Percentiles rank a stretch among this genome's conserved stretches.
Evolutionary conservation across 2,113 vertebrate genomes (phyloP).

Genomic region (Elephantulus edwardii): DNA sequence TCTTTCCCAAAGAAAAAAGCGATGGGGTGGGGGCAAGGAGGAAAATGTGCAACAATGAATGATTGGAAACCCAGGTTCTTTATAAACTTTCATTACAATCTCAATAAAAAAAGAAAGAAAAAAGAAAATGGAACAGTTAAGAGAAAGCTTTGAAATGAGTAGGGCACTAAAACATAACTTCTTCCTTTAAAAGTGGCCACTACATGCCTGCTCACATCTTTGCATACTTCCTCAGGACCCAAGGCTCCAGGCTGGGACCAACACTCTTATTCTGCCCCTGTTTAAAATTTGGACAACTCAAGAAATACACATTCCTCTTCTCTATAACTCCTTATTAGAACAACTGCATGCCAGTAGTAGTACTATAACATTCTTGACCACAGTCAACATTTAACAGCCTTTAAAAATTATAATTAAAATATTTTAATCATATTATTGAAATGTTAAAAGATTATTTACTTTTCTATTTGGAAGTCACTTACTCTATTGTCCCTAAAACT

Average conservation of each 20-base stretch:
- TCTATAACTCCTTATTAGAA: not conserved
- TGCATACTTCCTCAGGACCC: not conserved
- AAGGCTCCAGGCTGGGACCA: not conserved
- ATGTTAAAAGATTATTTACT: conserved; percentile 15
- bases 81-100: no score
- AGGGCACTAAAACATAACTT: not conserved
- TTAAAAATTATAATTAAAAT: conserved; percentile 47
- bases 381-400: not conserved
- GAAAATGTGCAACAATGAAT: no score
- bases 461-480: conserved; percentile 56
- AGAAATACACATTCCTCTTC: not conserved
- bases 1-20: no score
- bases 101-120: no score
- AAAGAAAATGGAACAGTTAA: no score
- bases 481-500: not conserved
- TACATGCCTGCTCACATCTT: not conserved
- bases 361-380: not conserved
- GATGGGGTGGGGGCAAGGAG: no score
- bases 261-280: not conserved
- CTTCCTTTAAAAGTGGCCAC: not conserved
- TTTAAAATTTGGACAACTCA: not conserved
- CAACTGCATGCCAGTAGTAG: not conserved
- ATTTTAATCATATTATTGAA: conserved; percentile 47
- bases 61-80: no score
- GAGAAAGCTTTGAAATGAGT: conserved; percentile 17